Percentiles rank a stretch among this genome's conserved stretches.
Conservation (phyloP, 2,113 vertebrate genomes). For the human region DNA sequence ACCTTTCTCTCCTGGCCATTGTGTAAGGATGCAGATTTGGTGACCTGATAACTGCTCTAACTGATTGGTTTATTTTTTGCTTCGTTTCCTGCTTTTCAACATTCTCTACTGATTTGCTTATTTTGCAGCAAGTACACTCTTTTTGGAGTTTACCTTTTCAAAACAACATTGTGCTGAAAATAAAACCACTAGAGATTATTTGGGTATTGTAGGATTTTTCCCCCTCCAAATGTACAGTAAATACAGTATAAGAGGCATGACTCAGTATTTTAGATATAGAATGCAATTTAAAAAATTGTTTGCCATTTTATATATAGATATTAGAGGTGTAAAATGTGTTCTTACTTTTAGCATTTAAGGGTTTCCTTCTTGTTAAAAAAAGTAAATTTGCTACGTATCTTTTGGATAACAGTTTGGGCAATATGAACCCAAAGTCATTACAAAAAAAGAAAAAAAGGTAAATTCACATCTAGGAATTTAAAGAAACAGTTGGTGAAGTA, state of each 20-base stretch:
- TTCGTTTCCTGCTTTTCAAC: background rate
- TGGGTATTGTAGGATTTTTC: conserved; percentile 10
- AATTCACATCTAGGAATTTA: conserved; percentile 26
- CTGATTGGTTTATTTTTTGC: background rate
- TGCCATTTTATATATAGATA: conserved; percentile 22
- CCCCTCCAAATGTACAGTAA: background rate
- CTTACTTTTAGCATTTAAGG: background rate
- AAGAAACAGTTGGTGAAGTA: background rate
- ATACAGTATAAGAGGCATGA: background rate
- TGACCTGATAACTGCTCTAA: background rate
- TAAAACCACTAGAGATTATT: conserved; percentile 2
- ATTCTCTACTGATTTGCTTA: conserved; percentile 26
- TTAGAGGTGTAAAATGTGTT: conserved; percentile 4
- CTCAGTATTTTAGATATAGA: conserved; percentile 43
- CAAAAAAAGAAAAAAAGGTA: background rate
- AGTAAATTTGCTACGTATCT: background rate
- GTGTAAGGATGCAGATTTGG: background rate
- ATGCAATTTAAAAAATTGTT: background rate
- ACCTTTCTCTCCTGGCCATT: background rate
- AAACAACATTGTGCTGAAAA: conserved; percentile 25
- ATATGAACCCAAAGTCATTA: background rate
- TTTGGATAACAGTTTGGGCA: background rate
- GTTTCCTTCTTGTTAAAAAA: conserved; percentile 39
- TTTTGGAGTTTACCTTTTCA: conserved; percentile 47
- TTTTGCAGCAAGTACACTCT: background rate